Conservation (phyloP, 2,888 invertebrate species). For the Pomacea canaliculata region DNA sequence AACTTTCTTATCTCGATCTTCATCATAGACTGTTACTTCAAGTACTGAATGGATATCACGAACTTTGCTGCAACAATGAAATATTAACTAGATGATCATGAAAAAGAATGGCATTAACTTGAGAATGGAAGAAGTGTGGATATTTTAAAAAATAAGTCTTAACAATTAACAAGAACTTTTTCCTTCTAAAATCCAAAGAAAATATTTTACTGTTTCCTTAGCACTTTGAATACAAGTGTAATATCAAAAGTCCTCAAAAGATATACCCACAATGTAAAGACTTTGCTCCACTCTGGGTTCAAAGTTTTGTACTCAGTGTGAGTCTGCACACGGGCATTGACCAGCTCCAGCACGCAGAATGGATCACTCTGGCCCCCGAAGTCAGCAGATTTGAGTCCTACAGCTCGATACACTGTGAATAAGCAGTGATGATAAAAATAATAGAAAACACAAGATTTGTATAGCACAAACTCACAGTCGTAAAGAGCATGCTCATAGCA, state of each 20-base stretch:
- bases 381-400: slow-evolving; percentile 92
- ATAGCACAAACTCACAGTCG: neutral
- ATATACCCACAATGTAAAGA: slow-evolving; percentile 91
- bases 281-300: slow-evolving; percentile 97
- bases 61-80: slow-evolving; percentile 67
- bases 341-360: slow-evolving; percentile 95
- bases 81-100: neutral
- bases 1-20: slow-evolving; percentile 93
- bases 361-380: slow-evolving; percentile 98
- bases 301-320: slow-evolving; percentile 99
- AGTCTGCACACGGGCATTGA: slow-evolving; percentile 94
- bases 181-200: no score
- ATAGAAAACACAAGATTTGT: neutral
- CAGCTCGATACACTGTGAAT: slow-evolving; percentile 80
- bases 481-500: neutral
- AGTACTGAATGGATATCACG: slow-evolving; percentile 93
- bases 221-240: neutral
- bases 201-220: no score
- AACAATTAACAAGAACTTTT: no score
- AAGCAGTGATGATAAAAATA: neutral
- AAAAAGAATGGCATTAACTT: neutral
- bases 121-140: neutral
- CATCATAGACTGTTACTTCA: slow-evolving; percentile 96
- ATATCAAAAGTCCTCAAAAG: neutral
- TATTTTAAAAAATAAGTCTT: no score